phyloP scores from a whole-genome alignment of 2,113 vertebrate species.

The Talpa occidentalis region DNA sequence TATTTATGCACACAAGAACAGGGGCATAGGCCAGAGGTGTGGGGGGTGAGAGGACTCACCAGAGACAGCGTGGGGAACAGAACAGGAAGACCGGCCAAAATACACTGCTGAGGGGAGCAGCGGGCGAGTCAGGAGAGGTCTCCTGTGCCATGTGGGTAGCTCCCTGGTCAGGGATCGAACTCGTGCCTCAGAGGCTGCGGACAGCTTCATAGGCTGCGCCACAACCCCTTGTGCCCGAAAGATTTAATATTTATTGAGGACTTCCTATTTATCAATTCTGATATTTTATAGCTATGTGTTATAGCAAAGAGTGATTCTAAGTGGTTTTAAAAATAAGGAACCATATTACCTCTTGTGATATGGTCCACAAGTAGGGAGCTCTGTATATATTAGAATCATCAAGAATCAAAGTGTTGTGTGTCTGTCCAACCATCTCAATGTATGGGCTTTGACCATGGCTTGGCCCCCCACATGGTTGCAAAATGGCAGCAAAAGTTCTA shows the following conservation, averaged over 20 bases:
- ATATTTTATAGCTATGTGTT: background rate
- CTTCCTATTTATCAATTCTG: background rate
- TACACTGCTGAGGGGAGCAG: too few relatives aligned
- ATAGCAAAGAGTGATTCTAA: background rate
- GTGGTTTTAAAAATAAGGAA: background rate
- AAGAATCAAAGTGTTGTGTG: background rate
- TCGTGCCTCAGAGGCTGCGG: too few relatives aligned
- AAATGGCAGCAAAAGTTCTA: background rate
- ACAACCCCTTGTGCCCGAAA: too few relatives aligned
- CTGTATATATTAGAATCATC: background rate
- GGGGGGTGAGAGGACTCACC: too few relatives aligned
- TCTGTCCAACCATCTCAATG: background rate
- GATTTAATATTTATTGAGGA: background rate
- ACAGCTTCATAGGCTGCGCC: too few relatives aligned
- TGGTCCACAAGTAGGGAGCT: background rate
- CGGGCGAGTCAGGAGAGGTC: too few relatives aligned
- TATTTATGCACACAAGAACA: too few relatives aligned
- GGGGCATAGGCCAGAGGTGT: too few relatives aligned
- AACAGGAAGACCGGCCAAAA: too few relatives aligned
- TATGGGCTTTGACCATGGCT: accelerated
- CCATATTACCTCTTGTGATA: background rate
- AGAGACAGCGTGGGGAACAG: too few relatives aligned
- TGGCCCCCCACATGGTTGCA: background rate
- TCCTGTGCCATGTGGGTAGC: too few relatives aligned
- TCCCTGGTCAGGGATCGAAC: too few relatives aligned